phyloP scores from a whole-genome alignment of 2,888 invertebrate species.

The Bombylius discolor region DNA sequence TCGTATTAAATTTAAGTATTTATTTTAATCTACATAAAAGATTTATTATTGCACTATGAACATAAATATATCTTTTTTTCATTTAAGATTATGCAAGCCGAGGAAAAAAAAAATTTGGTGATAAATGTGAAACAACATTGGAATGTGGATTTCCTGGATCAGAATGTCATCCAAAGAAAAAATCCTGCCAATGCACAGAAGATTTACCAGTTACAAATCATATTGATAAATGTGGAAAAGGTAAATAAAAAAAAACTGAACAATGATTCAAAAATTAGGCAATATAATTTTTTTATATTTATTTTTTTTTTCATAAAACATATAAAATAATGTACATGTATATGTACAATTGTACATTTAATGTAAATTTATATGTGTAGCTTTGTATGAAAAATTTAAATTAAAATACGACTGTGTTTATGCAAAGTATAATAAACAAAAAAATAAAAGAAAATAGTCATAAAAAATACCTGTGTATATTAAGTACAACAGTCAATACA shows the following conservation, averaged over 20 bases:
- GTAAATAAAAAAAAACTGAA: constrained; percentile 35
- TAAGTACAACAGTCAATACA: no score
- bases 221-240: constrained; percentile 71
- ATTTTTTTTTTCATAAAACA: no score
- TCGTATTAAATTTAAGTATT: not conserved
- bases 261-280: not conserved
- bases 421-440: no score
- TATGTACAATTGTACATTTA: no score
- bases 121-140: constrained; percentile 52
- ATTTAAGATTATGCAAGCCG: constrained; percentile 41
- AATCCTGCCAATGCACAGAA: constrained; percentile 58
- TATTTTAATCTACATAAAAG: not conserved
- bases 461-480: no score
- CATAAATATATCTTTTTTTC: not conserved
- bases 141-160: constrained; percentile 68
- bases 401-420: no score
- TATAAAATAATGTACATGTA: no score
- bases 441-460: no score
- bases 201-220: constrained; percentile 67
- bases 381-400: no score
- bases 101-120: constrained; percentile 58
- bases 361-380: no score
- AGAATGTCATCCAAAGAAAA: constrained; percentile 54
- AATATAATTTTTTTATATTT: not conserved
- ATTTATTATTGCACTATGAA: not conserved